A percentile compares a stretch with the other conserved stretches of the same genome.
Conservation (phyloP, 2,888 invertebrate genomes). For the Mesoligia furuncula region DNA sequence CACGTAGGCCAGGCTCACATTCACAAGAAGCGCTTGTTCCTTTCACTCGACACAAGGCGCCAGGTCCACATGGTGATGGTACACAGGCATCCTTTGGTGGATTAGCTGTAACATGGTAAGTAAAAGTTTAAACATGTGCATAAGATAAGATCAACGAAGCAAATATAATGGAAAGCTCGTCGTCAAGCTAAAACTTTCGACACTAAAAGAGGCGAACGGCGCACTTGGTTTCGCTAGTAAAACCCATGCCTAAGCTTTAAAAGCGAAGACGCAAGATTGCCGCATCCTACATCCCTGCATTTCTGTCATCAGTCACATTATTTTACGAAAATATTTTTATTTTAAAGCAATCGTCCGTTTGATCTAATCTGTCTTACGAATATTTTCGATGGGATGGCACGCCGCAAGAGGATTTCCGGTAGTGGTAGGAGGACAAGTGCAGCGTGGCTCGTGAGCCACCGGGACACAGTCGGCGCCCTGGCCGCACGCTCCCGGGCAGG, state of each 20-base stretch:
- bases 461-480: constrained; percentile 93
- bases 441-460: constrained; percentile 93
- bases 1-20: constrained; percentile 93
- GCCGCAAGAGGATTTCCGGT: constrained; percentile 94
- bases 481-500: constrained; percentile 94
- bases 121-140: constrained; percentile 33
- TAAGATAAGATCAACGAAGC: constrained; percentile 66
- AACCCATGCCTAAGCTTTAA: constrained; percentile 91
- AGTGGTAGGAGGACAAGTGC: constrained; percentile 92
- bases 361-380: constrained; percentile 85
- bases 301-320: constrained; percentile 35
- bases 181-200: constrained; percentile 64
- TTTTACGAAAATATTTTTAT: constrained; percentile 33
- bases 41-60: constrained; percentile 94
- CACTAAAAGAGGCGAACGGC: constrained; percentile 65
- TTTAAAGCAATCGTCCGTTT: constrained; percentile 82
- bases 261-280: constrained; percentile 83
- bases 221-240: constrained; percentile 85
- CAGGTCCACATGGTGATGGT: constrained; percentile 95
- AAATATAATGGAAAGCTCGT: constrained; percentile 77
- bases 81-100: constrained; percentile 93
- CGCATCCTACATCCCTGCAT: constrained; percentile 64
- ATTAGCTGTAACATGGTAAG: constrained; percentile 79
- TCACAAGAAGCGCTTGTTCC: constrained; percentile 93
- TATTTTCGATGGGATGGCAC: constrained; percentile 90